Conservation (phyloP, 2,113 vertebrate genomes). For the Telmatochromis brachygnathus region DNA sequence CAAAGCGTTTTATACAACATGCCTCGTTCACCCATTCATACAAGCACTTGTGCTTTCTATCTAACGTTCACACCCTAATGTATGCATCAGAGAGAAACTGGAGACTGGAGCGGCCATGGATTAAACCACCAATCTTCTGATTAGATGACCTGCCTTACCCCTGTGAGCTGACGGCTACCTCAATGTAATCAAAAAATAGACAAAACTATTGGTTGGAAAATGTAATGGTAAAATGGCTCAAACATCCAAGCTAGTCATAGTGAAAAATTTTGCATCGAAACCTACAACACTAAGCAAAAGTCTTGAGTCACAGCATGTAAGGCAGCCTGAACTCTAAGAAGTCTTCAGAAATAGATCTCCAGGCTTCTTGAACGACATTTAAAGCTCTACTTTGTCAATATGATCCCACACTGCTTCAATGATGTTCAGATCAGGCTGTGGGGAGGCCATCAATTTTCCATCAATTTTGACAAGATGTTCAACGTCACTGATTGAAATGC, state of each 20-base stretch:
- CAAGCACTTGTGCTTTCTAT: not conserved
- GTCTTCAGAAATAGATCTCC: not conserved
- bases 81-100: not conserved
- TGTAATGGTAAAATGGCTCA: not conserved
- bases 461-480: not conserved
- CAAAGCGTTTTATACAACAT: not conserved
- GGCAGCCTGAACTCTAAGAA: not conserved
- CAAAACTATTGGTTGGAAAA: not conserved
- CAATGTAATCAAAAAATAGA: not conserved
- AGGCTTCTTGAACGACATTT: not conserved
- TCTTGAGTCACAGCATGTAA: not conserved
- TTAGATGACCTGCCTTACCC: not conserved
- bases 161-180: not conserved
- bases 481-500: not conserved
- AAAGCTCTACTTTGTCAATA: not conserved
- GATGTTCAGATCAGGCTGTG: not conserved
- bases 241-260: not conserved
- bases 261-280: fast-evolving
- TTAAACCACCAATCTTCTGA: not conserved
- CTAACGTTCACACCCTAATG: not conserved
- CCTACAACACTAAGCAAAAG: not conserved
- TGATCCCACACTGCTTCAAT: not conserved
- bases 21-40: fast-evolving
- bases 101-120: not conserved
- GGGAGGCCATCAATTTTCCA: not conserved